Conservation (phyloP, 2,888 invertebrate species). For the Idaea dimidiata region DNA sequence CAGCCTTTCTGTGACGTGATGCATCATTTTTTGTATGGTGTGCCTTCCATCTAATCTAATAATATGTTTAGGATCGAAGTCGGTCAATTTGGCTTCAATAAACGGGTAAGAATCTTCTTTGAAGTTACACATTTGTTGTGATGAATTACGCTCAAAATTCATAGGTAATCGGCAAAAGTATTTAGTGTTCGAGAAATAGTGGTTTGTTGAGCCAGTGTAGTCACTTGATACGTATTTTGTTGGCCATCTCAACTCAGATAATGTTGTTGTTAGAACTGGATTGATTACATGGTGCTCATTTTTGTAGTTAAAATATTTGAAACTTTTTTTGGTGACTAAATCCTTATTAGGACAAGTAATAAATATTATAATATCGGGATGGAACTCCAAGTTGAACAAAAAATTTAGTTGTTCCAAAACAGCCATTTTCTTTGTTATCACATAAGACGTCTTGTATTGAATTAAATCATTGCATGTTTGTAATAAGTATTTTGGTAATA, state of each 20-base stretch:
- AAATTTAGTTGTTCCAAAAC: constrained; percentile 52
- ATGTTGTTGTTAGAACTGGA: constrained; percentile 37
- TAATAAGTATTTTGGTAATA: constrained; percentile 60
- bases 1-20: constrained; percentile 68
- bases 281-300: constrained; percentile 35
- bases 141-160: constrained; percentile 65
- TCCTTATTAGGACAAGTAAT: constrained; percentile 78
- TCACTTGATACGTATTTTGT: constrained; percentile 49
- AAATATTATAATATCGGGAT: constrained; percentile 79
- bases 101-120: constrained; percentile 60
- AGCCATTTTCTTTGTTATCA: constrained; percentile 45
- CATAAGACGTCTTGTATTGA: constrained; percentile 35
- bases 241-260: constrained; percentile 56
- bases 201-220: constrained; percentile 42
- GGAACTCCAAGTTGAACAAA: constrained; percentile 52
- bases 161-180: constrained; percentile 71
- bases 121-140: constrained; percentile 75
- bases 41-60: constrained; percentile 82
- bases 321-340: constrained; percentile 60
- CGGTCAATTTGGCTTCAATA: constrained; percentile 74
- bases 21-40: constrained; percentile 68
- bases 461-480: constrained; percentile 51
- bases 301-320: constrained; percentile 56
- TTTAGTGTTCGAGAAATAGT: constrained; percentile 53
- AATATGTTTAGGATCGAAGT: constrained; percentile 76